Evolutionary conservation across 1,140 invertebrate genomes (phyloP).

Genomic region (Parapsyche elsis): DNA sequence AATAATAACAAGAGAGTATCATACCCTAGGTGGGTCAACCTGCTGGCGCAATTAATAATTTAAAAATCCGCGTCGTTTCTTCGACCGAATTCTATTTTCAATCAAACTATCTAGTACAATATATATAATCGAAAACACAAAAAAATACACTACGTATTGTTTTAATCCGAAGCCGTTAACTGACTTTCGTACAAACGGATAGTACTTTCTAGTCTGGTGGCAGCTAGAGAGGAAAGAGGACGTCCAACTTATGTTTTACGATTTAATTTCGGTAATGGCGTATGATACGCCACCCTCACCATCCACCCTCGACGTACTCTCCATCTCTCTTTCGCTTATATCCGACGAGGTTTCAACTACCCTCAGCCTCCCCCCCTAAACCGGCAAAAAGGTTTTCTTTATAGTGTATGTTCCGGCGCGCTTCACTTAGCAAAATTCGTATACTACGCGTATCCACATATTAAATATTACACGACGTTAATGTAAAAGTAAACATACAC

Average conservation of each 20-base stretch:
- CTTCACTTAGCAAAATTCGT: constrained; percentile 26
- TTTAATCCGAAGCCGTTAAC: neutral
- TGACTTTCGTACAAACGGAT: neutral
- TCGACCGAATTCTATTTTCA: no score
- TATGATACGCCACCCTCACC: constrained; percentile 12
- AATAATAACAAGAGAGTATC: no score
- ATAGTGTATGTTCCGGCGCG: neutral
- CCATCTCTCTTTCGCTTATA: neutral
- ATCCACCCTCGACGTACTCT: neutral
- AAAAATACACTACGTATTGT: neutral
- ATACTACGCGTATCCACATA: neutral
- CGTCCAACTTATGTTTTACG: constrained; percentile 54
- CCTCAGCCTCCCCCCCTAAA: neutral
- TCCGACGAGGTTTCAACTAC: neutral
- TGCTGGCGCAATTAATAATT: no score
- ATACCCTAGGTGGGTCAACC: no score
- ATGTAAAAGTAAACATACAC: neutral
- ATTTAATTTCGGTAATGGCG: constrained; percentile 55
- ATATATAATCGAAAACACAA: no score
- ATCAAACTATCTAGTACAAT: no score
- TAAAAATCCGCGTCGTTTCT: no score
- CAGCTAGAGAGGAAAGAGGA: constrained; percentile 1
- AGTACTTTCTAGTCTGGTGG: neutral
- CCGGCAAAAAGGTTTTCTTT: constrained; percentile 25
- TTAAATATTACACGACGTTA: neutral